Percentiles rank a stretch among this genome's conserved stretches.
phyloP scores from a whole-genome alignment of 35 echinoderm and acorn worm genomes.

The Heliocidaris tuberculata region DNA sequence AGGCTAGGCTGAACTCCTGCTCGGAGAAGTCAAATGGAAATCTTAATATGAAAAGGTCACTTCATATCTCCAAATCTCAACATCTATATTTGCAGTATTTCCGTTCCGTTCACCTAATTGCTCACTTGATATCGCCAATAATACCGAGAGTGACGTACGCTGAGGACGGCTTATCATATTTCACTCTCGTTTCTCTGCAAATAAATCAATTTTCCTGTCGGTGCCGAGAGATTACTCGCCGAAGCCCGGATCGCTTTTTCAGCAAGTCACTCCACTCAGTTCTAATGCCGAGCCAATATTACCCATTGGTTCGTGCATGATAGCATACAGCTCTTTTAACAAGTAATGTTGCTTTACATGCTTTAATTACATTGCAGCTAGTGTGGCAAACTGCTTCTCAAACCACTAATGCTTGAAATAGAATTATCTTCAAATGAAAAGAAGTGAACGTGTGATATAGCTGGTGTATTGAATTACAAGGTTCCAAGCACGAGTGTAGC shows the following conservation, averaged over 20 bases:
- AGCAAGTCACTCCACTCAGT: background rate
- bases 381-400: background rate
- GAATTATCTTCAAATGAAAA: slow-evolving; percentile 3
- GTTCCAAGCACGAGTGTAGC: background rate
- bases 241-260: background rate
- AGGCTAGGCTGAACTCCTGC: background rate
- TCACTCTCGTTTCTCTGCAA: slow-evolving; percentile 19
- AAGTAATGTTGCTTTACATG: background rate
- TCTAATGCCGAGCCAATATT: background rate
- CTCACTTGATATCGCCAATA: slow-evolving; percentile 37
- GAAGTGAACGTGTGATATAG: background rate
- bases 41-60: slow-evolving; percentile 12
- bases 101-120: slow-evolving; percentile 39
- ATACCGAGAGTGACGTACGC: slow-evolving; percentile 33
- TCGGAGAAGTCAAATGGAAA: background rate
- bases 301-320: background rate
- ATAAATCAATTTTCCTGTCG: slow-evolving; percentile 36
- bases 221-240: slow-evolving; percentile 20
- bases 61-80: background rate
- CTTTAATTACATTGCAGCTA: background rate
- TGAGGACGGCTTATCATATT: slow-evolving; percentile 25
- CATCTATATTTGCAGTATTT: slow-evolving; percentile 30
- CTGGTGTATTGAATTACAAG: background rate
- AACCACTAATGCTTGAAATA: background rate
- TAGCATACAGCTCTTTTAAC: background rate